Evolutionary conservation across 1,140 invertebrate genomes (phyloP).

Genomic region (Cherax quadricarinatus): DNA sequence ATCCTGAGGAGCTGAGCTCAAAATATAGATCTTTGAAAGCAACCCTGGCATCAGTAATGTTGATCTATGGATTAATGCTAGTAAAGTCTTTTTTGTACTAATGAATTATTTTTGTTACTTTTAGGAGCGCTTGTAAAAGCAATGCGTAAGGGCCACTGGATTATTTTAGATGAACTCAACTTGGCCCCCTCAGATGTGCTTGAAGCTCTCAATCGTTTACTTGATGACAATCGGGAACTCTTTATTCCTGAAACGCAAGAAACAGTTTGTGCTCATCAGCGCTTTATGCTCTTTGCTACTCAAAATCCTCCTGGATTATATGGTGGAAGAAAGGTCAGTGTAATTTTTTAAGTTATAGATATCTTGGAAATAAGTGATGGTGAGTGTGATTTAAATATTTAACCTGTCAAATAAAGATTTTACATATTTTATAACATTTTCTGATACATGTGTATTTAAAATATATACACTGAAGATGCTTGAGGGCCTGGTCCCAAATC

Average conservation of each 20-base stretch:
- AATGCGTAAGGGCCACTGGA: slow-evolving; percentile 98
- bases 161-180: slow-evolving; percentile 99
- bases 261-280: slow-evolving; percentile 92
- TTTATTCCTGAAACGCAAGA: slow-evolving; percentile 98
- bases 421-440: no score
- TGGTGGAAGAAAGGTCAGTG: slow-evolving; percentile 91
- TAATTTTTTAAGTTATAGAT: neutral
- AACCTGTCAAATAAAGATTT: no score
- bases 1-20: no score
- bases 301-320: slow-evolving; percentile 99
- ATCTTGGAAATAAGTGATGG: no score
- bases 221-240: slow-evolving; percentile 98
- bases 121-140: slow-evolving; percentile 92
- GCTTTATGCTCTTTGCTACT: slow-evolving; percentile 98
- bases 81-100: no score
- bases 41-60: no score
- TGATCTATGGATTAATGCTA: no score
- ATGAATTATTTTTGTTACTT: neutral
- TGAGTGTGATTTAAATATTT: no score
- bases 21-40: no score
- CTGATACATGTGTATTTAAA: no score
- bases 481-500: no score
- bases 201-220: slow-evolving; percentile 96
- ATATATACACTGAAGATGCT: no score
- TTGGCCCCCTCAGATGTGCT: slow-evolving; percentile 98